phyloP scores from a whole-genome alignment of 2,888 invertebrate genomes.

The Heterodera filipjevi region DNA sequence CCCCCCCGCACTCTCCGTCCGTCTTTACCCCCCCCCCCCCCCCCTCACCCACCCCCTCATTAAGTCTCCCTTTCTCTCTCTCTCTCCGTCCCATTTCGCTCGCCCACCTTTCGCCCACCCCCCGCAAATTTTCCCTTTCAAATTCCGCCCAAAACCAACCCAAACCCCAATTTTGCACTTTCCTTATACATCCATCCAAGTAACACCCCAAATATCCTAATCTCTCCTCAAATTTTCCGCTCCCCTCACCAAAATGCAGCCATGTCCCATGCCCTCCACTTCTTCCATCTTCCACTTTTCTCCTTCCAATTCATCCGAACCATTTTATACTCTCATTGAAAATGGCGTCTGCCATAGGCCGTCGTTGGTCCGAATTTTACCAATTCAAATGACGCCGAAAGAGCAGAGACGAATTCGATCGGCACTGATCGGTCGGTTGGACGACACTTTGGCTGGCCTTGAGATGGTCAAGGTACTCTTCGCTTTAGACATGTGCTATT shows the following conservation, averaged over 20 bases:
- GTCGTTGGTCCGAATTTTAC: constrained; percentile 7
- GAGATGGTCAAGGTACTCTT: constrained; percentile 22
- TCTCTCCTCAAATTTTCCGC: background rate
- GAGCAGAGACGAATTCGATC: background rate
- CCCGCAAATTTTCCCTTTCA: constrained; percentile 5
- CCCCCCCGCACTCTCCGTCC: background rate
- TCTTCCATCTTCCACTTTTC: background rate
- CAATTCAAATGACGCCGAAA: background rate
- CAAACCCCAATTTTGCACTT: constrained; percentile 10
- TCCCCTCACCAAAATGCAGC: background rate
- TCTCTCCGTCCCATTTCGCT: background rate
- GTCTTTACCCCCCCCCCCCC: background rate
- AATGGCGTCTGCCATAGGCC: background rate
- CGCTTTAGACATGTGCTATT: background rate
- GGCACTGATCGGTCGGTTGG: constrained; percentile 10
- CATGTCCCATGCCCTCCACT: background rate
- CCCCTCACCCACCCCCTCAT: background rate
- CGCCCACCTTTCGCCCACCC: background rate
- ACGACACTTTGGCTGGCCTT: constrained; percentile 17
- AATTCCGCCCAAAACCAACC: constrained; percentile 6
- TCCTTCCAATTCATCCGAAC: constrained; percentile 10
- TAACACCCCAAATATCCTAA: background rate
- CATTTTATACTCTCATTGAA: constrained; percentile 9
- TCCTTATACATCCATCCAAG: constrained; percentile 1
- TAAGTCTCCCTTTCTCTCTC: constrained; percentile 1